Percentiles rank a stretch among this genome's conserved stretches.
Conservation (phyloP, 2,797 vertebrate species). For the Fistularia commersonii region DNA sequence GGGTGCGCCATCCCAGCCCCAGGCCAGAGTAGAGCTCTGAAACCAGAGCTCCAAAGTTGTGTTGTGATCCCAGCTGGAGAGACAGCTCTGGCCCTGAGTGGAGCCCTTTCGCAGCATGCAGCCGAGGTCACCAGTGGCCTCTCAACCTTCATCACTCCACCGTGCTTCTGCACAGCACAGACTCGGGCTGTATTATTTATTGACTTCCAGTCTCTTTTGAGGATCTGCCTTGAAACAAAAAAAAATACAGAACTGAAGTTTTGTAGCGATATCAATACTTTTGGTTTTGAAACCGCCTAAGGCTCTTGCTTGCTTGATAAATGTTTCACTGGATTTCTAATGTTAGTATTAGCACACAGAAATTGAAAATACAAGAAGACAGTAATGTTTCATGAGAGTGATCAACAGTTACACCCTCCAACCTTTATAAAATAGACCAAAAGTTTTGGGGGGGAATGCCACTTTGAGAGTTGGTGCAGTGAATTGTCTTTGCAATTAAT, state of each 20-base stretch:
- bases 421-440: conserved; percentile 40
- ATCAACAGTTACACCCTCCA: conserved; percentile 28
- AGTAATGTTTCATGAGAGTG: conserved; percentile 35
- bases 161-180: conserved; percentile 29
- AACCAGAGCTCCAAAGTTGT: conserved; percentile 68
- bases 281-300: conserved; percentile 2
- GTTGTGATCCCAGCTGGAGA: conserved; percentile 78
- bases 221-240: conserved; percentile 20
- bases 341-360: conserved; percentile 34
- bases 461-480: conserved; percentile 39
- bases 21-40: conserved; percentile 62
- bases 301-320: conserved; percentile 26
- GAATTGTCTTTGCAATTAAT: conserved; percentile 36
- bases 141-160: conserved; percentile 55
- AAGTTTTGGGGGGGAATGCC: conserved; percentile 32
- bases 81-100: conserved; percentile 62
- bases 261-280: conserved; percentile 37
- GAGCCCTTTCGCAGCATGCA: conserved; percentile 61
- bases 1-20: conserved; percentile 54
- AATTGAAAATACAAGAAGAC: conserved; percentile 22
- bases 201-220: conserved; percentile 28
- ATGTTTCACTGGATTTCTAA: conserved; percentile 32
- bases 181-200: conserved; percentile 45
- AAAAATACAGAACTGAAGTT: conserved; percentile 33
- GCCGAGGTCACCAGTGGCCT: conserved; percentile 60